Conservation (phyloP, 2,113 vertebrate genomes). For the Prietella phreatophila region DNA sequence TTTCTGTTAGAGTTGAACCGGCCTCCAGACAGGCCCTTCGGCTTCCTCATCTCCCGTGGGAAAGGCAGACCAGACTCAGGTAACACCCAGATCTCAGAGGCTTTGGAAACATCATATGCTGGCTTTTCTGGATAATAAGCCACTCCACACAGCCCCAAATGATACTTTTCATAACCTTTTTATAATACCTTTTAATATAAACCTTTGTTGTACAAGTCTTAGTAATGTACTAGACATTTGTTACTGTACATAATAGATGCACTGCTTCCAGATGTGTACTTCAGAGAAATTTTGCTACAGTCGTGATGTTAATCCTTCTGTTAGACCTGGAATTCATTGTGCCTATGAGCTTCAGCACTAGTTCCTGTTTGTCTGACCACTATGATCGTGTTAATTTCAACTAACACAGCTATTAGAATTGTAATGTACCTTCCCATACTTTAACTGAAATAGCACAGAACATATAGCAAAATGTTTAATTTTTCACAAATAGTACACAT, state of each 20-base stretch:
- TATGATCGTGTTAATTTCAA: background rate
- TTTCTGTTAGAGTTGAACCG: slow-evolving; percentile 78
- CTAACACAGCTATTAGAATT: background rate
- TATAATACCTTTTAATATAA: background rate
- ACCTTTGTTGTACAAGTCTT: background rate
- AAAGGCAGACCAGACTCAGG: slow-evolving; percentile 77
- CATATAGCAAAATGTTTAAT: background rate
- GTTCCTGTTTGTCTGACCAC: background rate
- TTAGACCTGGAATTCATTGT: background rate
- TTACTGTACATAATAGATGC: background rate
- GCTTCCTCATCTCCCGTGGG: slow-evolving; percentile 79
- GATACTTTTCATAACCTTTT: too few species aligned
- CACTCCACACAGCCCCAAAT: background rate
- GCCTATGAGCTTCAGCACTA: background rate
- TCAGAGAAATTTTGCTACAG: background rate
- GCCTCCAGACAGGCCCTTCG: slow-evolving; percentile 64
- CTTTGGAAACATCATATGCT: background rate
- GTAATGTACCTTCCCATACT: background rate
- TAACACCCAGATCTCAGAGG: slow-evolving; percentile 45
- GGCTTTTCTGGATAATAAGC: background rate
- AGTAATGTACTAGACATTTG: background rate
- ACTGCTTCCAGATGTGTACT: background rate
- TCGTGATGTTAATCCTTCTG: background rate
- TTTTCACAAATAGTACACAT: background rate
- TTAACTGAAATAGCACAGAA: background rate